Percentiles rank a stretch among this genome's conserved stretches.
Evolutionary conservation across 2,113 vertebrate species (phyloP).

Genomic region (Pseudorasbora parva): DNA sequence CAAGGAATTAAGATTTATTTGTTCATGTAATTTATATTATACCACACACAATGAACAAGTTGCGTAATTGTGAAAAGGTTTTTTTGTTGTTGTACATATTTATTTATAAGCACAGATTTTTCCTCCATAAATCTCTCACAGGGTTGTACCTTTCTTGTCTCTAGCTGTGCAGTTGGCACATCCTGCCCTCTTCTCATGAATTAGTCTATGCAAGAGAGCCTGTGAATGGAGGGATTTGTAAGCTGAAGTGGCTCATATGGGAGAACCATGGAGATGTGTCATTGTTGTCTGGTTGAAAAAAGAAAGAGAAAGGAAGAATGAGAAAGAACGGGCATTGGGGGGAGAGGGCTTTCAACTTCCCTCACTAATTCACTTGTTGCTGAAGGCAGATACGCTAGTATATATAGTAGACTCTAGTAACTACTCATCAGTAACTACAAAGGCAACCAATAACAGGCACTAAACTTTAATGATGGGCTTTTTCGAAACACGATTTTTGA

Average conservation of each 20-base stretch:
- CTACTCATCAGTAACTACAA: no score
- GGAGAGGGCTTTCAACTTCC: not conserved
- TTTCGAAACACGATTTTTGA: no score
- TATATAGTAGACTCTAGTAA: no score
- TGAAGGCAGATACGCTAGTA: conserved; percentile 6
- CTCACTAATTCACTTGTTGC: conserved; percentile 1
- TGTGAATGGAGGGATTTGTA: conserved; percentile 54
- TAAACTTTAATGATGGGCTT: no score
- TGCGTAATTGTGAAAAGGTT: not conserved
- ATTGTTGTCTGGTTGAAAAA: conserved; percentile 29
- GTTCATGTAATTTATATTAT: not conserved
- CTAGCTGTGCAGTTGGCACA: conserved; percentile 48
- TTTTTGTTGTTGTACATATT: not conserved
- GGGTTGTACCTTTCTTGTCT: conserved; percentile 33
- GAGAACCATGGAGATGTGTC: conserved; percentile 42
- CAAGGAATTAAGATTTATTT: not conserved
- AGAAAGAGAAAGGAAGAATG: conserved; percentile 26
- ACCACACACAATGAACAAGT: not conserved
- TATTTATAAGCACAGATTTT: not conserved
- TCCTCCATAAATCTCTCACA: conserved; percentile 13
- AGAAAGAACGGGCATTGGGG: conserved; percentile 8
- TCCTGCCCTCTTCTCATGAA: conserved; percentile 40
- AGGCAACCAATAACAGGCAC: no score
- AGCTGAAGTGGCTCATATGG: conserved; percentile 45
- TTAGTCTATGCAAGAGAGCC: conserved; percentile 32